Evolutionary conservation across 1,140 invertebrate genomes (phyloP).

Genomic region (Orius laevigatus): DNA sequence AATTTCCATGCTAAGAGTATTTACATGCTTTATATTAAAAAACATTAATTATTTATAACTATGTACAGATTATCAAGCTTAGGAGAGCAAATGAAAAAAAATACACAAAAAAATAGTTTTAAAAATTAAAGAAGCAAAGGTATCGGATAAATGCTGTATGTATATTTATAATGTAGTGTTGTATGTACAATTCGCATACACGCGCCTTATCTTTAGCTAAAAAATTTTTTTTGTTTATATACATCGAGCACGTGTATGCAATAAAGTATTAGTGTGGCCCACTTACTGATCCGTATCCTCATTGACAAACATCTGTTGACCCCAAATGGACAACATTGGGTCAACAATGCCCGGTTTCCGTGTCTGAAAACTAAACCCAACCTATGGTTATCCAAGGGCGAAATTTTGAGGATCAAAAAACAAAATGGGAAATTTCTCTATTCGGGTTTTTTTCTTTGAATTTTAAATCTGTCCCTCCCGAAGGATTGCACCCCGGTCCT

Average conservation of each 20-base stretch:
- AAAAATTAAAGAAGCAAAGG: conserved; percentile 2
- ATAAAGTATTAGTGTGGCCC: conserved; percentile 19
- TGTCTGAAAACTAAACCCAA: conserved; percentile 68
- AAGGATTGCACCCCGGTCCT: no score
- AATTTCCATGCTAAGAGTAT: no score
- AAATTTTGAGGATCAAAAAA: no score
- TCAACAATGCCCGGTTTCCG: conserved; percentile 90
- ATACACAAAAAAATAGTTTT: conserved; percentile 3
- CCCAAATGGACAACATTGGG: conserved; percentile 93
- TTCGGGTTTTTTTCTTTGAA: no score
- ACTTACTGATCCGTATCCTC: conserved; percentile 92
- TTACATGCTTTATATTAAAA: no score
- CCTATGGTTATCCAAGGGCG: conserved; percentile 4
- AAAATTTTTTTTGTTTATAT: no score
- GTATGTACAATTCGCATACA: conserved; percentile 17
- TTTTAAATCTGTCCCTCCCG: no score
- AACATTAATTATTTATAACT: no score
- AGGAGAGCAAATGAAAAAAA: conserved; percentile 9
- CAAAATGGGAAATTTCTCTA: no score
- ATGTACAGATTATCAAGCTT: not conserved
- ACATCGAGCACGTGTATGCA: conserved; percentile 13
- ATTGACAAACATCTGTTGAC: conserved; percentile 90
- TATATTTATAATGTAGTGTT: conserved; percentile 16
- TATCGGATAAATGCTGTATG: conserved; percentile 8
- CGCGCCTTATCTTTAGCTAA: not conserved